A percentile compares a stretch with the other conserved stretches of the same genome.
These are phyloP conservation scores for Henicopernis longicauda DNA, from an alignment of 2,113 vertebrate species.

Conservation along the genomic window DNA sequence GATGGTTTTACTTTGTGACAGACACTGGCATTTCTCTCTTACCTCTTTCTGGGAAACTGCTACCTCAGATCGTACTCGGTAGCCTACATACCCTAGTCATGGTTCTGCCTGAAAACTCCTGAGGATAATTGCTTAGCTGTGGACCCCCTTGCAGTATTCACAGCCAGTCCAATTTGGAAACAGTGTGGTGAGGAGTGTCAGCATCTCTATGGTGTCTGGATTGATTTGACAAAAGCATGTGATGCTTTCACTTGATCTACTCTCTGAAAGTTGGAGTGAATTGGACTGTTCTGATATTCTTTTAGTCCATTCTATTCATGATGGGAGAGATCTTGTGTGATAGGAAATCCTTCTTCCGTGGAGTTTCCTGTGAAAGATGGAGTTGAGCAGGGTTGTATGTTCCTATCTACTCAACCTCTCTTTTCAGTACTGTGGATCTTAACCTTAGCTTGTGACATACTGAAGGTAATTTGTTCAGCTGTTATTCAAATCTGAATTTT, in stretches of 20 bases:
- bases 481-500: neutral
- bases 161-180: neutral
- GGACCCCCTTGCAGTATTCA: neutral
- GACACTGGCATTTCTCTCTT: neutral
- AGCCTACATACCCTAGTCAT: neutral
- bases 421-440: neutral
- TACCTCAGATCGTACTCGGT: neutral
- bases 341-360: neutral
- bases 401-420: neutral
- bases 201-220: accelerated
- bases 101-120: neutral
- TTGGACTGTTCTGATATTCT: neutral
- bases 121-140: neutral
- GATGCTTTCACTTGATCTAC: neutral
- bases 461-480: neutral
- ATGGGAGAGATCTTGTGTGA: neutral
- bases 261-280: neutral
- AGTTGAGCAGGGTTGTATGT: neutral
- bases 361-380: neutral
- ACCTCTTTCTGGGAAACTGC: neutral
- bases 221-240: neutral
- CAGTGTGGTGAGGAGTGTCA: neutral
- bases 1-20: neutral
- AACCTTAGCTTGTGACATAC: neutral
- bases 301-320: neutral